Percentiles rank a stretch among this genome's conserved stretches.
Conservation (phyloP, 1,140 invertebrate species). For the Euura saliciscinereae region DNA sequence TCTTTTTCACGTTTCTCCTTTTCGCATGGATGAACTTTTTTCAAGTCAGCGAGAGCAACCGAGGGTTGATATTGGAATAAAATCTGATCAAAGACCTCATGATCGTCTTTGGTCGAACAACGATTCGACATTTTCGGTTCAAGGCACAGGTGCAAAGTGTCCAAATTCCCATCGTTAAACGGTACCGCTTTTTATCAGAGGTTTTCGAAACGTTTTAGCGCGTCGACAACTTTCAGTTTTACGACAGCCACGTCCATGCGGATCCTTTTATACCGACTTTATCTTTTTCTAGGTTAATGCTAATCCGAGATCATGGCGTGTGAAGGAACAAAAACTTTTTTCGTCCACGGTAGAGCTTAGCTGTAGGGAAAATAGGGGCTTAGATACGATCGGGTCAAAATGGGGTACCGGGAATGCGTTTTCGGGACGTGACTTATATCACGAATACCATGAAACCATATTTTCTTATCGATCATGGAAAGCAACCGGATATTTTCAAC, state of each 20-base stretch:
- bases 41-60: neutral
- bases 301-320: constrained; percentile 3
- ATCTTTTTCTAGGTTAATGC: constrained; percentile 4
- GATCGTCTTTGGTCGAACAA: neutral
- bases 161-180: neutral
- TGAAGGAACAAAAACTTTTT: neutral
- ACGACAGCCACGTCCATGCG: constrained; percentile 2
- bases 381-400: neutral
- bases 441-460: neutral
- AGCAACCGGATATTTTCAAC: neutral
- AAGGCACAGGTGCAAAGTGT: neutral
- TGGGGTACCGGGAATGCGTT: neutral
- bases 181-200: neutral
- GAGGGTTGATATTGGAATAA: neutral
- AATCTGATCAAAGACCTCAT: neutral
- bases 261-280: constrained; percentile 3
- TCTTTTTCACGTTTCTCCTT: too few species aligned
- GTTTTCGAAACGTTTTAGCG: neutral
- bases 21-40: too few species aligned
- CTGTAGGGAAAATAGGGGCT: neutral
- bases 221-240: constrained; percentile 4
- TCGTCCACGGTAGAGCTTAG: neutral
- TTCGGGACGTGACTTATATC: neutral
- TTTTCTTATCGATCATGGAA: neutral
- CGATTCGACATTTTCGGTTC: neutral